phyloP scores from a whole-genome alignment of 2,888 invertebrate genomes.

The Eustalomyia histrio region DNA sequence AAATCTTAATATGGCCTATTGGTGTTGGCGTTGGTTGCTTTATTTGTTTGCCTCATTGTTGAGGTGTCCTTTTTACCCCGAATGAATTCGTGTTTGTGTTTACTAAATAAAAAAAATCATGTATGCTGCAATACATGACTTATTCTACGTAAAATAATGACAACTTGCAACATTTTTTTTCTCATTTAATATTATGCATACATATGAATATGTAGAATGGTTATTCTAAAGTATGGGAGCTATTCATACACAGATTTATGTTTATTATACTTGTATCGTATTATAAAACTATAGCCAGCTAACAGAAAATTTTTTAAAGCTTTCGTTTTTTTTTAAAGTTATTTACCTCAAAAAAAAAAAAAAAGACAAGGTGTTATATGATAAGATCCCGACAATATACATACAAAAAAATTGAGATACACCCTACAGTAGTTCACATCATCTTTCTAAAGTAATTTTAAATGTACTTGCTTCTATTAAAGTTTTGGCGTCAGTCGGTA shows the following conservation, averaged over 20 bases:
- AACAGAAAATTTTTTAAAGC: slow-evolving; percentile 11
- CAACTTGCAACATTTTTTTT: slow-evolving; percentile 23
- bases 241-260: not conserved
- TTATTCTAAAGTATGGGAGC: not conserved
- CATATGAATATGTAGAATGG: not conserved
- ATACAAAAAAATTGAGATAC: slow-evolving; percentile 5
- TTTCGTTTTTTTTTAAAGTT: slow-evolving; percentile 1
- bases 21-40: slow-evolving; percentile 22
- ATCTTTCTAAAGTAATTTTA: not conserved
- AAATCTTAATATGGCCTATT: slow-evolving; percentile 26
- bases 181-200: not conserved
- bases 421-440: not conserved
- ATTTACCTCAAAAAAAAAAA: not conserved
- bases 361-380: slow-evolving; percentile 42
- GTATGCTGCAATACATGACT: not conserved
- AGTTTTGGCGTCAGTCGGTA: slow-evolving; percentile 48
- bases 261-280: not conserved
- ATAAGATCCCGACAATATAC: slow-evolving; percentile 32
- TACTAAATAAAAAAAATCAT: not conserved
- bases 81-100: slow-evolving; percentile 30
- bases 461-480: not conserved
- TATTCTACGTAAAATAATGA: slow-evolving; percentile 9
- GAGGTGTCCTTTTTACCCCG: slow-evolving; percentile 46
- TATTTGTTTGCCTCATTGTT: slow-evolving; percentile 31
- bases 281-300: not conserved